Percentiles rank a stretch among this genome's conserved stretches.
phyloP scores from a whole-genome alignment of 2,888 invertebrate species.

The Macrostomum cliftonense region DNA sequence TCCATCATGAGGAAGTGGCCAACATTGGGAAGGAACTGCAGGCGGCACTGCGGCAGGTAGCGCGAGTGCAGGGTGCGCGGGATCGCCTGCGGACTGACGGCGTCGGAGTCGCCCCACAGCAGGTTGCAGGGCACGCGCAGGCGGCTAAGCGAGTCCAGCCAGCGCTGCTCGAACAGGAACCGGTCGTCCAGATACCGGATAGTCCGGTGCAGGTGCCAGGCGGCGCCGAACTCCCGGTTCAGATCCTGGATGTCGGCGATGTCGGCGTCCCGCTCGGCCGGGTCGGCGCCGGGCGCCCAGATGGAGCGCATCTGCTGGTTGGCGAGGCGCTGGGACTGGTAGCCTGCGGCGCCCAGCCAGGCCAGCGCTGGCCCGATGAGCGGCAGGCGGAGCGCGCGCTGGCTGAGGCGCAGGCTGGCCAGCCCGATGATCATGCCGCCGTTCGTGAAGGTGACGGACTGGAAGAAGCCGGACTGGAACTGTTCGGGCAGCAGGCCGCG shows the following conservation, averaged over 20 bases:
- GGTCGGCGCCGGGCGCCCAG: conserved; percentile 1
- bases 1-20: conserved; percentile 7
- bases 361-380: neutral
- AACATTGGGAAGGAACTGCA: neutral
- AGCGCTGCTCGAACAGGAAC: neutral
- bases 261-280: neutral
- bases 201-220: neutral
- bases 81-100: neutral
- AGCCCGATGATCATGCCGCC: conserved; percentile 4
- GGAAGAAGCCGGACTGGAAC: neutral
- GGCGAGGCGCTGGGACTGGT: neutral
- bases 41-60: conserved; percentile 1
- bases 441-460: conserved; percentile 5
- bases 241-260: neutral
- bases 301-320: conserved; percentile 1
- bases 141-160: neutral
- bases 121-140: neutral
- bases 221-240: conserved; percentile 1
- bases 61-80: neutral
- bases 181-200: conserved; percentile 1
- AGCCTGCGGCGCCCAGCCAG: neutral
- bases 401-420: conserved; percentile 1
- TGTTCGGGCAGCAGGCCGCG: neutral
- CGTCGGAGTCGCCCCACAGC: conserved; percentile 4
- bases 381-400: conserved; percentile 1